Percentiles rank a stretch among this genome's conserved stretches.
phyloP scores from a whole-genome alignment of 2,113 vertebrate genomes.

The Brevimyrus niger region DNA sequence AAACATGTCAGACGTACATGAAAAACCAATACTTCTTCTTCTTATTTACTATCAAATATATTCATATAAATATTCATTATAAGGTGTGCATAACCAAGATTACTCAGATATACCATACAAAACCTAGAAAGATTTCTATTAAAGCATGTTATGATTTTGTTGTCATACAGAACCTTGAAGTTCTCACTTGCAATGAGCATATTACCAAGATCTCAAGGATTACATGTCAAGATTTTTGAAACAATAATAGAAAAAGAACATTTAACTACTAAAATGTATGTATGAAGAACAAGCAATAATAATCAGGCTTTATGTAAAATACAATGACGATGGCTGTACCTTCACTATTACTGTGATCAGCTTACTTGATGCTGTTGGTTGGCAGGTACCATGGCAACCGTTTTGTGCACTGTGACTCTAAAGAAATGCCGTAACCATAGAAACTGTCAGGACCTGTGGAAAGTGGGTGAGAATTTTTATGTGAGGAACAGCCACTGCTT shows the following conservation, averaged over 20 bases:
- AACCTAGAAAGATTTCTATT: background rate
- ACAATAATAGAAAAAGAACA: background rate
- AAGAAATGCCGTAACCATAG: conserved; percentile 30
- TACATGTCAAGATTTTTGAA: background rate
- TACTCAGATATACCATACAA: background rate
- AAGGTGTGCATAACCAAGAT: background rate
- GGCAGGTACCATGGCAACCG: conserved; percentile 28
- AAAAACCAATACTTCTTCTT: background rate
- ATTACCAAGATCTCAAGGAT: background rate
- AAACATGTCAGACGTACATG: background rate
- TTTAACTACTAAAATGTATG: background rate
- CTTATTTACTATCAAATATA: background rate
- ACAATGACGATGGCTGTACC: background rate
- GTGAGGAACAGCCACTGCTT: conserved; percentile 19
- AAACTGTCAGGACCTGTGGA: conserved; percentile 27
- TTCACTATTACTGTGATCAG: conserved; percentile 13
- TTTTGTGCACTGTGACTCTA: conserved; percentile 28
- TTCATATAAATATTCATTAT: background rate
- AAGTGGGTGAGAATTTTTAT: conserved; percentile 23
- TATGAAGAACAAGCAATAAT: background rate
- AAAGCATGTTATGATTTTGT: background rate
- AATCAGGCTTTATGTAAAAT: background rate
- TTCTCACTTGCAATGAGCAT: background rate
- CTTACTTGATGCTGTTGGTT: conserved; percentile 18
- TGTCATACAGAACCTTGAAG: background rate